Evolutionary conservation across 2,113 vertebrate genomes (phyloP), one percentile per base, ranked within the genome.

Genomic region (Macquaria australasica): DNA sequence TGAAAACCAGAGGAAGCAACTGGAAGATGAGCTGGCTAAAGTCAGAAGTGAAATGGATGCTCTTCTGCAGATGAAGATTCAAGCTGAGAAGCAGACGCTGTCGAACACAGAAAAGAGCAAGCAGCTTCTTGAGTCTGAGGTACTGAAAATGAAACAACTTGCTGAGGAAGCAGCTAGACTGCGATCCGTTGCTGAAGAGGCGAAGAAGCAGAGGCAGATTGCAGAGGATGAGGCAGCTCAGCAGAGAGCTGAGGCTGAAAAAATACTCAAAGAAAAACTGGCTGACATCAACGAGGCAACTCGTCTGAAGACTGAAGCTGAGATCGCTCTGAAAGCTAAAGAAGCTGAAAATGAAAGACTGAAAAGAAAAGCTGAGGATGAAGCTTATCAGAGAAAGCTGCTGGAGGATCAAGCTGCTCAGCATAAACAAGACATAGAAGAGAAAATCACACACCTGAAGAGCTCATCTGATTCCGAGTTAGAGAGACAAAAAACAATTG

Each of bases 321-420:
- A 99, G 81, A 98, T 99, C 0, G 95, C 97, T 0, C 95, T 99
- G 70, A 99, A 99, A 84, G 98, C 99, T 79, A 99, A 99, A 88
- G 98, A 99, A 85, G 97, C 97, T 0, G 98, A 99, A 91, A 99
- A 99, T 0, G 98, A 99, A 86, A 95, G 97, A 2, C 95, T 99
- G 31, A 96, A 98, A 87, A 95, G 98, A 48, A 90, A 97, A 92
- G 98, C 98, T 0, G 98, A 99, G 75, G 98, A 99, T 0, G 98
- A 99, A 75, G 97, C 96, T 1, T 98, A 98, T 91, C 98, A 99
- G 93, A 97, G 98, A 56, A 96, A 97, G 91, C 89, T 95, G 41
- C 94, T 99, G 84, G 98, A 99, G 94, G 98, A 99, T 85, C 97
- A 98, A 90, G 98, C 98, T 0, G 90, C 96, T 1, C 98, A 97